Percentiles rank a stretch among this genome's conserved stretches.
Evolutionary conservation across 2,113 vertebrate genomes (phyloP).

Genomic region (Daphoenositta chrysoptera): DNA sequence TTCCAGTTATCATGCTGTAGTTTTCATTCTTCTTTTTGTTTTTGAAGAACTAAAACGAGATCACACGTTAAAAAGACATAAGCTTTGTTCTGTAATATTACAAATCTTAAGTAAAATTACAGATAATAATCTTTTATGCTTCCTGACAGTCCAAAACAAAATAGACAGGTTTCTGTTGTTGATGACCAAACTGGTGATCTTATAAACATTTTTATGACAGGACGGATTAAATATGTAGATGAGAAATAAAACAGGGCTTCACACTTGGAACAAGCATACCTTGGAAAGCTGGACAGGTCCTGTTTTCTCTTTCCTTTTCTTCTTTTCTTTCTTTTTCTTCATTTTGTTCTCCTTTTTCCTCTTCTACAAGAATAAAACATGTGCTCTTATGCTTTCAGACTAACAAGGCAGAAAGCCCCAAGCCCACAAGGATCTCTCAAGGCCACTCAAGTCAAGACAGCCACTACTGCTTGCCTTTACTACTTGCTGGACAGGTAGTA

Average conservation of each 20-base stretch:
- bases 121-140: neutral
- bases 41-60: constrained; percentile 80
- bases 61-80: neutral
- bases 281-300: constrained; percentile 88
- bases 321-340: constrained; percentile 87
- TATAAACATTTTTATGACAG: neutral
- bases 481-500: neutral
- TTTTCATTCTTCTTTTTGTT: constrained; percentile 85
- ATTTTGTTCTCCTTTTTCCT: constrained; percentile 83
- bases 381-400: neutral
- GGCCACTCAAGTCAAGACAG: neutral
- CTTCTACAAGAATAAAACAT: constrained; percentile 67
- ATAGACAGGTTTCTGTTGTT: neutral
- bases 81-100: neutral
- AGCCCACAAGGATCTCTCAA: neutral
- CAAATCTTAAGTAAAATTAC: neutral
- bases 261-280: constrained; percentile 58
- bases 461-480: neutral
- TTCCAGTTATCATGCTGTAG: constrained; percentile 92
- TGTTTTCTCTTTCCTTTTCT: constrained; percentile 76
- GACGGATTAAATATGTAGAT: neutral
- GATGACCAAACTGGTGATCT: neutral
- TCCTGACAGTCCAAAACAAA: neutral
- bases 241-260: neutral
- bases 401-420: neutral